phyloP scores from a whole-genome alignment of 2,888 invertebrate genomes.

The Mythimna ferrago region DNA sequence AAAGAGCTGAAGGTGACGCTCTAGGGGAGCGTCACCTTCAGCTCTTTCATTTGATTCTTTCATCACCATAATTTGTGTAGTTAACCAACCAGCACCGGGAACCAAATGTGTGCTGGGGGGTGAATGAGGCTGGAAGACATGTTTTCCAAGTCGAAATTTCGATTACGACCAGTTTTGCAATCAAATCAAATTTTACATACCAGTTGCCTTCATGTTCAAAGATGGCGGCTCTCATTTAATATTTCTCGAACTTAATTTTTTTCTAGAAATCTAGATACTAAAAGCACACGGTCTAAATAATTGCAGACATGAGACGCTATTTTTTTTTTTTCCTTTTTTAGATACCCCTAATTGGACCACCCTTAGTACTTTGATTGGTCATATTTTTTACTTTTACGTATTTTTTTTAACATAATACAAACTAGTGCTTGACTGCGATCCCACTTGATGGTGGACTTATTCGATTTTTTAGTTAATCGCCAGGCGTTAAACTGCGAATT shows the following conservation, averaged over 20 bases:
- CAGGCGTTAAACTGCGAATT: not conserved
- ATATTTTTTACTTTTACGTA: not conserved
- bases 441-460: no score
- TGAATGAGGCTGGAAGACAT: conserved; percentile 25
- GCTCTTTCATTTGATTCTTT: no score
- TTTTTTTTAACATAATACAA: not conserved
- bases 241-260: not conserved
- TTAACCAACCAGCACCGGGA: conserved; percentile 42
- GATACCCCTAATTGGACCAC: no score
- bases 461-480: no score
- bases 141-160: conserved; percentile 19
- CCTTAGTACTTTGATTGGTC: not conserved
- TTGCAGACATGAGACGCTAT: no score
- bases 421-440: not conserved
- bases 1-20: conserved; percentile 36
- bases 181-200: not conserved
- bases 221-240: not conserved
- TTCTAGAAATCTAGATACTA: no score
- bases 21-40: no score
- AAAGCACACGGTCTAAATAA: no score
- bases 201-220: not conserved
- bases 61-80: conserved; percentile 36
- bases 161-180: not conserved
- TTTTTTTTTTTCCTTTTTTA: no score
- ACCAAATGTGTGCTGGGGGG: conserved; percentile 12